These are phyloP conservation scores for Nesometra sesokonis DNA, from an alignment of 35 echinoderm and acorn worm species.

Conservation along the genomic window DNA sequence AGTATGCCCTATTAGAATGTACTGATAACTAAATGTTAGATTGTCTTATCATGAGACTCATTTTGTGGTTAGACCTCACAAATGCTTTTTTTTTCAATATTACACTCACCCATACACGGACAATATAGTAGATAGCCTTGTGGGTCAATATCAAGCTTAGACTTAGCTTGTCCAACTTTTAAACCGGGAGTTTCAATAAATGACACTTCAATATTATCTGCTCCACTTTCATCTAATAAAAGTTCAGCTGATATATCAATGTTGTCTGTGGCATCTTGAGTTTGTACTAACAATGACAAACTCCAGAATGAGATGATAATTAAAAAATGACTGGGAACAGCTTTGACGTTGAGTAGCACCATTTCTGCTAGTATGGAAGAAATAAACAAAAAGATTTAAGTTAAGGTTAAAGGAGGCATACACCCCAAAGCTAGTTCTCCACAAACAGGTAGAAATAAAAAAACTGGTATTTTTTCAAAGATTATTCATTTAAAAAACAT, in stretches of 20 bases:
- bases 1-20: too few species aligned
- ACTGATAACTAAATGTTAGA: too few species aligned
- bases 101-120: conserved; percentile 86
- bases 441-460: too few species aligned
- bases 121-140: conserved; percentile 74
- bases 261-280: background rate
- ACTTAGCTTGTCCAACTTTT: background rate
- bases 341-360: background rate
- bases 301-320: background rate
- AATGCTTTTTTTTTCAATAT: background rate
- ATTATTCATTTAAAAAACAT: too few species aligned
- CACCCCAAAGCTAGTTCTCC: too few species aligned
- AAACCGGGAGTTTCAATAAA: background rate
- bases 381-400: background rate
- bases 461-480: too few species aligned
- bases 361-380: too few species aligned
- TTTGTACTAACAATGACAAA: background rate
- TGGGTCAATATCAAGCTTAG: conserved; percentile 40
- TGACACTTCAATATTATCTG: background rate
- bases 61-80: too few species aligned
- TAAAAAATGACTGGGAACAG: background rate
- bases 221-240: background rate
- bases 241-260: background rate
- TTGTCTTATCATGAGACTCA: too few species aligned
- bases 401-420: too few species aligned